These are phyloP conservation scores for Drosophila fuyamai DNA, from an alignment of 1,140 invertebrate species.

Conservation along the genomic window DNA sequence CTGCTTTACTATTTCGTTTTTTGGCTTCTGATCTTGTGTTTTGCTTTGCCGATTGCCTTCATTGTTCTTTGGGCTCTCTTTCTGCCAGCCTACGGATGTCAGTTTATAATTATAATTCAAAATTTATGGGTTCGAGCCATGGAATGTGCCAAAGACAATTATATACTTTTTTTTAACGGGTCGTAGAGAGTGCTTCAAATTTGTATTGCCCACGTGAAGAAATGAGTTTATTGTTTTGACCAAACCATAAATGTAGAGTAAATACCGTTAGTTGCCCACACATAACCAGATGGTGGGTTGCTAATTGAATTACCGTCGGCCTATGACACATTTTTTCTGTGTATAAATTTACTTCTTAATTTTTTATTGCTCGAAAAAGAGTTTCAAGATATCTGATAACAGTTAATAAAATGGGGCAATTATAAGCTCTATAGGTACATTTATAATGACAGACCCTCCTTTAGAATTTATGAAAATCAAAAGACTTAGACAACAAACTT, in stretches of 20 bases:
- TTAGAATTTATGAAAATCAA: constrained; percentile 25
- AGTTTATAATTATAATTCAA: constrained; percentile 16
- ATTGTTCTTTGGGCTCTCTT: constrained; percentile 2
- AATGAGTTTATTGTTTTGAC: background rate
- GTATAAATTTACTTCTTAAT: background rate
- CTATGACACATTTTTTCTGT: background rate
- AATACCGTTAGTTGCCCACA: constrained; percentile 35
- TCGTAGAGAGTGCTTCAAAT: constrained; percentile 1
- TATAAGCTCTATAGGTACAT: too few species aligned
- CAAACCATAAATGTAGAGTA: background rate
- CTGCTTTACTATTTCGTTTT: constrained; percentile 1
- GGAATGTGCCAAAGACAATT: constrained; percentile 22
- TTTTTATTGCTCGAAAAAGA: background rate
- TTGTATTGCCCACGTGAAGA: constrained; percentile 4
- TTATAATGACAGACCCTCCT: background rate
- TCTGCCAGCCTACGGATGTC: constrained; percentile 31
- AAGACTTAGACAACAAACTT: constrained; percentile 68
- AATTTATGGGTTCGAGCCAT: constrained; percentile 18
- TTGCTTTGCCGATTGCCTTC: constrained; percentile 20
- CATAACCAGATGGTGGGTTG: background rate
- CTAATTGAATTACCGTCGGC: background rate
- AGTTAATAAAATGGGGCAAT: too few species aligned
- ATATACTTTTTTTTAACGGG: constrained; percentile 10
- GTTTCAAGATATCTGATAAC: background rate
- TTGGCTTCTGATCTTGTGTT: constrained; percentile 18